These are phyloP conservation scores for Drosophila multiciliata DNA, from an alignment of 2,888 invertebrate species.

Conservation along the genomic window DNA sequence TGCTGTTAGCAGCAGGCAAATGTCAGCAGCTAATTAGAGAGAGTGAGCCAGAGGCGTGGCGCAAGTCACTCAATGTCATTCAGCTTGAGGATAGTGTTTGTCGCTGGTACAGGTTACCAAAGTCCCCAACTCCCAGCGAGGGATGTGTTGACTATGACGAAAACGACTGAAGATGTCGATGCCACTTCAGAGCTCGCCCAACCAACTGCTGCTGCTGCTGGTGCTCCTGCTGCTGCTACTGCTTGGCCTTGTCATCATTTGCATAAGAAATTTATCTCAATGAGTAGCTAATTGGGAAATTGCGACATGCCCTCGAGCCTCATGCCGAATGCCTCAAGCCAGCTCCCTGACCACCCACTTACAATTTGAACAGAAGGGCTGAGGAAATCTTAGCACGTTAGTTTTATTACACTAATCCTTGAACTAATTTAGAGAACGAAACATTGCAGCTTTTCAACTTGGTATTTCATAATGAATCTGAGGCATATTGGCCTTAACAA, in stretches of 20 bases:
- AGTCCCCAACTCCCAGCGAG: constrained; percentile 70
- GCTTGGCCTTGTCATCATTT: constrained; percentile 80
- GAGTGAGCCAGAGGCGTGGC: constrained; percentile 61
- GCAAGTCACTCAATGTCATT: constrained; percentile 76
- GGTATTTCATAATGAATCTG: constrained; percentile 51
- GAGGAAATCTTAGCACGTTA: constrained; percentile 71
- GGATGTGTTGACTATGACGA: constrained; percentile 37
- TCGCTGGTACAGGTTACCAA: constrained; percentile 55
- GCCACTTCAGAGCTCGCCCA: constrained; percentile 62
- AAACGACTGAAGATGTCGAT: constrained; percentile 62
- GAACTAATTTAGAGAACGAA: constrained; percentile 73
- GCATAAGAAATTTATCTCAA: constrained; percentile 82
- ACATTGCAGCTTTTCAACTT: constrained; percentile 42
- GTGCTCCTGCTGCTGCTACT: constrained; percentile 17
- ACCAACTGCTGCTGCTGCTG: constrained; percentile 3
- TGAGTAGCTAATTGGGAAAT: constrained; percentile 81
- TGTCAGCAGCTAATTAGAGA: constrained; percentile 81
- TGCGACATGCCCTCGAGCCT: constrained; percentile 57
- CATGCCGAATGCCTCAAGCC: constrained; percentile 5
- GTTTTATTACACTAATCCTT: constrained; percentile 81
- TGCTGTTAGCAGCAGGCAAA: constrained; percentile 65
- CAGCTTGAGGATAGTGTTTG: constrained; percentile 41
- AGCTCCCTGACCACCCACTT: constrained; percentile 22
- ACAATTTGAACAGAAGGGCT: constrained; percentile 65
- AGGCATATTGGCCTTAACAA: constrained; percentile 44